Conservation (phyloP, 2,888 invertebrate genomes). For the Stegana nigrithorax region DNA sequence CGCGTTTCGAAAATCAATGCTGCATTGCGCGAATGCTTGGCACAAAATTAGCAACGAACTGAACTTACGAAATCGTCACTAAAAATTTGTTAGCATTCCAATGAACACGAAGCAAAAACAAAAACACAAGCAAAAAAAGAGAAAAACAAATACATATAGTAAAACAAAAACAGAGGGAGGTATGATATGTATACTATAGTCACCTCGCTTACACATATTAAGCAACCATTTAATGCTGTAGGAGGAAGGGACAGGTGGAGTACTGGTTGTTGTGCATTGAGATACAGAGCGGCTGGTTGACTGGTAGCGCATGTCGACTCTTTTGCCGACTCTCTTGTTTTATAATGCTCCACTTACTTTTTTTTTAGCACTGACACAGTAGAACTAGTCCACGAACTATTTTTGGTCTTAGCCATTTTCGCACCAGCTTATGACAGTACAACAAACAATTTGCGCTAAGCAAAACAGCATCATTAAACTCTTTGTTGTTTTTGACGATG, state of each 20-base stretch:
- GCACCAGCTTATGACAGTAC: constrained; percentile 64
- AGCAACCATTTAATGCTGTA: constrained; percentile 49
- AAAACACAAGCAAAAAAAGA: constrained; percentile 1
- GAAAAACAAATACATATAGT: constrained; percentile 10
- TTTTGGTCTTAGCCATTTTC: constrained; percentile 51
- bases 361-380: constrained; percentile 21
- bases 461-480: constrained; percentile 64
- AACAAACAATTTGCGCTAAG: constrained; percentile 64
- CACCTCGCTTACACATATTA: constrained; percentile 39
- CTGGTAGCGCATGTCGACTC: constrained; percentile 23
- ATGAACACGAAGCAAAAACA: constrained; percentile 28
- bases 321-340: constrained; percentile 17
- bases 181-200: constrained; percentile 4
- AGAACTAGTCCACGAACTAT: constrained; percentile 32
- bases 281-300: background rate
- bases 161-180: background rate
- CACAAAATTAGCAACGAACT: constrained; percentile 38
- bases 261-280: no score
- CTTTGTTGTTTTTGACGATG: constrained; percentile 60
- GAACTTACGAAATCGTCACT: constrained; percentile 14
- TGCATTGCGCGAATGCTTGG: constrained; percentile 49
- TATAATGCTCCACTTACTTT: constrained; percentile 25
- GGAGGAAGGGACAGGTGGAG: constrained; percentile 4
- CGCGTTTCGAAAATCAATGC: constrained; percentile 27
- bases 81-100: constrained; percentile 43